phyloP scores from a whole-genome alignment of 2,888 invertebrate genomes.

The Nomada fucata region DNA sequence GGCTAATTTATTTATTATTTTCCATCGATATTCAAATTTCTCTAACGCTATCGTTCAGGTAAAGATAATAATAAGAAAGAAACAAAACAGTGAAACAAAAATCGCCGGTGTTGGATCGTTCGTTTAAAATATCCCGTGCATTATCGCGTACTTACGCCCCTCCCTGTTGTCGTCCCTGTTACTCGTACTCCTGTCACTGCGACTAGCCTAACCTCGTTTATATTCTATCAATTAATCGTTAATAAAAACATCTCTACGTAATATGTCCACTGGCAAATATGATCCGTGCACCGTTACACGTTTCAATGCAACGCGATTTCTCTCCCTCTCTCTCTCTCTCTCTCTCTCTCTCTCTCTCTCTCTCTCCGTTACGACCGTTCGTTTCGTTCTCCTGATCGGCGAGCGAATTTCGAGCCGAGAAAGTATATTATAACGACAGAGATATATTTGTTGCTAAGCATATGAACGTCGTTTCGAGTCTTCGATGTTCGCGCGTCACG shows the following conservation, averaged over 20 bases:
- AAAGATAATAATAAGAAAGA: conserved; percentile 46
- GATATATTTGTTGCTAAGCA: not conserved
- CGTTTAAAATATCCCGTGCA: conserved; percentile 41
- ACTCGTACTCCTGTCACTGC: conserved; percentile 68
- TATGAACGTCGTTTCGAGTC: not conserved
- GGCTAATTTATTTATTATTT: conserved; percentile 4
- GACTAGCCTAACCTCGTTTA: conserved; percentile 77
- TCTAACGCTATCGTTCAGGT: not conserved
- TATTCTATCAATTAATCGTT: conserved; percentile 67
- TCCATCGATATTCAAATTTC: not conserved
- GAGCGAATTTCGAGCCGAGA: conserved; percentile 20
- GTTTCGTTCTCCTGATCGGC: conserved; percentile 45
- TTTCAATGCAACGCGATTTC: conserved; percentile 40
- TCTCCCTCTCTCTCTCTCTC: conserved; percentile 28
- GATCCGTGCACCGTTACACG: conserved; percentile 54
- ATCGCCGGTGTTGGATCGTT: conserved; percentile 70
- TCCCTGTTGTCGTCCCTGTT: conserved; percentile 65
- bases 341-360: conserved; percentile 42
- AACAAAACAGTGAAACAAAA: conserved; percentile 24
- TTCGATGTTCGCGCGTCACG: conserved; percentile 24
- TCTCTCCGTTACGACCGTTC: conserved; percentile 30
- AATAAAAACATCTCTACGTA: conserved; percentile 68
- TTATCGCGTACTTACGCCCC: conserved; percentile 46
- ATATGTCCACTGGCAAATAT: conserved; percentile 40
- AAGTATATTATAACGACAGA: conserved; percentile 29